These are phyloP conservation scores for Siniperca knerii DNA, from an alignment of 2,113 vertebrate species.

Conservation along the genomic window DNA sequence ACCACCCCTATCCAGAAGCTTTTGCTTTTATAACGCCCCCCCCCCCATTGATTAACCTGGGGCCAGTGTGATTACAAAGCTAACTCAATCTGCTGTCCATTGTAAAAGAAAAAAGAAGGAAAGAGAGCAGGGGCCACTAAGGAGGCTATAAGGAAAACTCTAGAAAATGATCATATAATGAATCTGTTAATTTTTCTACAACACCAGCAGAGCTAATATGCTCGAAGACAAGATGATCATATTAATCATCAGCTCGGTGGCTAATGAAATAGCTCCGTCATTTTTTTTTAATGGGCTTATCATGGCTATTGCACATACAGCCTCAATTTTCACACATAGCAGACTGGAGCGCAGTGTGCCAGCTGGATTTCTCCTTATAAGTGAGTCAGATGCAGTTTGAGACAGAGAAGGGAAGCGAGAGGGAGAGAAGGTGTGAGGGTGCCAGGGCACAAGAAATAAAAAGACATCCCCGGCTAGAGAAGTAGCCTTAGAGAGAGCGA, in stretches of 20 bases:
- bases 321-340: constrained; percentile 41
- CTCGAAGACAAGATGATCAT: constrained; percentile 58
- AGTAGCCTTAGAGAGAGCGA: constrained; percentile 7
- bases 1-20: constrained; percentile 24
- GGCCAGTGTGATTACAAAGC: constrained; percentile 55
- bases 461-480: constrained; percentile 27
- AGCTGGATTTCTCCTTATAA: constrained; percentile 66
- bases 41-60: constrained; percentile 56
- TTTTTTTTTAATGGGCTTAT: constrained; percentile 51
- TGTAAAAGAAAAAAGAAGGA: neutral
- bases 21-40: constrained; percentile 10
- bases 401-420: constrained; percentile 35
- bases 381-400: constrained; percentile 64
- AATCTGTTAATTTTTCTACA: constrained; percentile 36
- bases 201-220: constrained; percentile 48
- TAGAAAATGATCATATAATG: neutral
- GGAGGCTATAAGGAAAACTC: neutral
- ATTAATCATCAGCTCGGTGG: constrained; percentile 62
- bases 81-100: constrained; percentile 51
- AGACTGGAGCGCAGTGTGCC: constrained; percentile 58
- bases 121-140: neutral
- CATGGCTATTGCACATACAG: constrained; percentile 28
- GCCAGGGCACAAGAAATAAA: constrained; percentile 44
- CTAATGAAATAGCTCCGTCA: constrained; percentile 57
- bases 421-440: constrained; percentile 45